Evolutionary conservation across 2,888 invertebrate genomes (phyloP).

Genomic region (Aphelenchoides bicaudatus): DNA sequence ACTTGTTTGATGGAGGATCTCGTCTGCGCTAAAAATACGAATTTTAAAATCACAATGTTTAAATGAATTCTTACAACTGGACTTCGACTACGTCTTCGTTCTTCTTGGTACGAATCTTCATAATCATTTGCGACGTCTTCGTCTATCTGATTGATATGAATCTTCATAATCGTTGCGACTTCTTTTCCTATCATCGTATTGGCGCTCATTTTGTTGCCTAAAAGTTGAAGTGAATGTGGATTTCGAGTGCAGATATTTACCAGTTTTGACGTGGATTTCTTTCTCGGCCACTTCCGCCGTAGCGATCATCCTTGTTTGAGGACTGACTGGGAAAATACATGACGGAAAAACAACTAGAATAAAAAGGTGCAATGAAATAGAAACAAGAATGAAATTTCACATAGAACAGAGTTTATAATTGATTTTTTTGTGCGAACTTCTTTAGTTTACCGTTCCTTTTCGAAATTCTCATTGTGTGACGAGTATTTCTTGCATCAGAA

Average conservation of each 20-base stretch:
- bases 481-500: too few relatives aligned
- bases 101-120: conserved; percentile 4
- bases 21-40: not conserved
- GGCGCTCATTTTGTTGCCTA: too few relatives aligned
- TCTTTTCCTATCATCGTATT: not conserved
- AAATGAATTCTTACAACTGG: not conserved
- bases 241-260: too few relatives aligned
- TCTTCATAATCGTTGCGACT: conserved; percentile 5
- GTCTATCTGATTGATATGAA: not conserved
- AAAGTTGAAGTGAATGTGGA: too few relatives aligned
- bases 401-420: too few relatives aligned
- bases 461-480: too few relatives aligned
- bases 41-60: not conserved
- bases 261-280: not conserved
- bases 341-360: too few relatives aligned
- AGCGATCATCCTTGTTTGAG: conserved; percentile 10
- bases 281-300: not conserved
- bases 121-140: not conserved
- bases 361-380: too few relatives aligned
- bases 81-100: not conserved
- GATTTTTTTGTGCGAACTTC: too few relatives aligned
- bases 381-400: too few relatives aligned
- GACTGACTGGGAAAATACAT: too few relatives aligned
- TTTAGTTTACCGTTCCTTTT: too few relatives aligned
- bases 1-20: conserved; percentile 20